phyloP scores from a whole-genome alignment of 2,113 vertebrate genomes.

The Fulica atra region DNA sequence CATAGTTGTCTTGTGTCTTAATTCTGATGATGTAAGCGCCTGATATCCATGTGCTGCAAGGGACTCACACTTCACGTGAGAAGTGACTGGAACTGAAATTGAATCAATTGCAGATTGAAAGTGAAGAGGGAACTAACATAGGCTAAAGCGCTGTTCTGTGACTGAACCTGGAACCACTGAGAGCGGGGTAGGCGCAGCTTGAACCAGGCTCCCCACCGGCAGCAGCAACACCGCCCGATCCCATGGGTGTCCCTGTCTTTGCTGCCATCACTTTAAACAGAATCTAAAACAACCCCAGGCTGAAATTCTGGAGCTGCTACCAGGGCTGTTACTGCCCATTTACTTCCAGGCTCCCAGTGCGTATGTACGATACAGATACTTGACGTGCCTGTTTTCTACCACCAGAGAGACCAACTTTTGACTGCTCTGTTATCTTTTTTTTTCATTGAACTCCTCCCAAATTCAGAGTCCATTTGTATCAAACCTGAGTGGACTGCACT shows the following conservation, averaged over 20 bases:
- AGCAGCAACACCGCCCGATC: neutral
- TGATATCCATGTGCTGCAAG: neutral
- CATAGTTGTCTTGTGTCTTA: neutral
- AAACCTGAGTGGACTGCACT: neutral
- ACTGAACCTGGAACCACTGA: neutral
- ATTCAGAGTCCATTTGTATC: neutral
- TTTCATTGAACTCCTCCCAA: neutral
- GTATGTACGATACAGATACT: neutral
- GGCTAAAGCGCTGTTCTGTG: neutral
- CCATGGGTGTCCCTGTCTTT: neutral
- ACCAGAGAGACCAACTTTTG: neutral
- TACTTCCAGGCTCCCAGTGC: neutral
- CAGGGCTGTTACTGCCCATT: neutral
- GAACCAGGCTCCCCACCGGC: neutral
- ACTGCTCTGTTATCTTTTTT: neutral
- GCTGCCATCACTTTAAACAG: neutral
- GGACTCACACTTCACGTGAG: too few species aligned
- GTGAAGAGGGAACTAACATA: neutral
- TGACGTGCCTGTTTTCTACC: constrained; percentile 26
- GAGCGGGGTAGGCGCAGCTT: neutral
- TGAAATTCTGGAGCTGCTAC: neutral
- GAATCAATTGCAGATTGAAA: too few species aligned
- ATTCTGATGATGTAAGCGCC: neutral
- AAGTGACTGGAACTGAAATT: too few species aligned
- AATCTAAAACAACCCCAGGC: neutral